phyloP scores from a whole-genome alignment of 2,113 vertebrate species.

The Pteruthius melanotis region DNA sequence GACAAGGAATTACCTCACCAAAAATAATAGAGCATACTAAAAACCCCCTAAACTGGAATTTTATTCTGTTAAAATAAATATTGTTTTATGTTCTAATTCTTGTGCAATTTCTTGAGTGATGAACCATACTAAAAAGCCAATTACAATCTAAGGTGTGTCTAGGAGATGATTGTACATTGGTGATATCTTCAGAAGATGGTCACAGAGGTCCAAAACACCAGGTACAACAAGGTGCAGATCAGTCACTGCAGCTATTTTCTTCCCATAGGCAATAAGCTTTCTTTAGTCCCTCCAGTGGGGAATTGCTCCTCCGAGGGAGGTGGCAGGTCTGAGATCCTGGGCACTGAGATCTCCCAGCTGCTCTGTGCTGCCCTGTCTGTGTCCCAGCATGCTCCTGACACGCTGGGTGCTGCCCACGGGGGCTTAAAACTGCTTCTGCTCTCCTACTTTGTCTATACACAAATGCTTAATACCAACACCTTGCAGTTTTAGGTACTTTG shows the following conservation, averaged over 20 bases:
- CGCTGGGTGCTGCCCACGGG: not conserved
- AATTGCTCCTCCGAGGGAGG: fast-evolving
- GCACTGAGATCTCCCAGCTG: not conserved
- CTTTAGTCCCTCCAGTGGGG: not conserved
- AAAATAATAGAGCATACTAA: not conserved
- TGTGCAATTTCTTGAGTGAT: not conserved
- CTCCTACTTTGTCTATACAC: fast-evolving
- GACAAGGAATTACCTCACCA: not conserved
- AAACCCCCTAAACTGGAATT: not conserved
- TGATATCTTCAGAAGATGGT: not conserved
- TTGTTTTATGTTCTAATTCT: not conserved
- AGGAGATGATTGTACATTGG: not conserved
- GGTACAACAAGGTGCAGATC: fast-evolving
- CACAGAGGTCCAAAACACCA: not conserved
- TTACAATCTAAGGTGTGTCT: not conserved
- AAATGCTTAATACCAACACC: not conserved
- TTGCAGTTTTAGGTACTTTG: not conserved
- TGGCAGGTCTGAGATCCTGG: not conserved
- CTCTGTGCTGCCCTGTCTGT: not conserved
- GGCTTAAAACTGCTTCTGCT: not conserved
- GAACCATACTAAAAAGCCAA: not conserved
- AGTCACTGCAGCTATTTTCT: not conserved
- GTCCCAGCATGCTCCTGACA: fast-evolving
- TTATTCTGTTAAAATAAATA: not conserved
- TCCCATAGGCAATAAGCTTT: not conserved